Conservation (phyloP, 2,113 vertebrate species). For the Neolamprologus variostigma region DNA sequence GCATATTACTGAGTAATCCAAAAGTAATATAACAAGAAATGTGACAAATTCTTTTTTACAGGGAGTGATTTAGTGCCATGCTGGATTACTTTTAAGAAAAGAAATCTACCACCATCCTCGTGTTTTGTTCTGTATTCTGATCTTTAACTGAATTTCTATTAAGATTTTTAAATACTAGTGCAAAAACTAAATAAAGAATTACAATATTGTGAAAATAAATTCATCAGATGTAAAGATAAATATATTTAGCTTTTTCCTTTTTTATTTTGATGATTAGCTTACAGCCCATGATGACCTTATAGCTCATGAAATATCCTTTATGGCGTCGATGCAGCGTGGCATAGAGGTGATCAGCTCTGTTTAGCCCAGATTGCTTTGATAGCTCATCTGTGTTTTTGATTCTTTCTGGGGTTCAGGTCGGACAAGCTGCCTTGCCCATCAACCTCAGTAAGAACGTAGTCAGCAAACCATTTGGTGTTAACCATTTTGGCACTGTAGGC, state of each 20-base stretch:
- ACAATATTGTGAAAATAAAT: neutral
- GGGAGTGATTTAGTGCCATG: neutral
- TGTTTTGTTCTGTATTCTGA: neutral
- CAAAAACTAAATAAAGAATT: neutral
- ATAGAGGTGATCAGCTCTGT: neutral
- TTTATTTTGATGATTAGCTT: neutral
- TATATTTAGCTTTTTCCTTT: neutral
- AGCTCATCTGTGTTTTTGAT: neutral
- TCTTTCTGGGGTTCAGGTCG: neutral
- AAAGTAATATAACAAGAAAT: neutral
- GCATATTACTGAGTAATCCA: neutral
- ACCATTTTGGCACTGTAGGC: neutral
- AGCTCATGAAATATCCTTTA: neutral
- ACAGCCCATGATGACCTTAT: neutral
- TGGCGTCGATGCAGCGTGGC: neutral
- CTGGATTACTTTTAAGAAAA: neutral
- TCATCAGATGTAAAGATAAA: neutral
- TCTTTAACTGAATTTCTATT: neutral
- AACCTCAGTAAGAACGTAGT: neutral
- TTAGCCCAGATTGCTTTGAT: neutral
- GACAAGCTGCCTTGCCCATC: neutral
- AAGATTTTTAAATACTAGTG: neutral
- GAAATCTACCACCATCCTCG: neutral
- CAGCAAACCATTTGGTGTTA: neutral
- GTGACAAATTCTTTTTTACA: neutral